Conservation (phyloP, 2,113 vertebrate genomes). For the Mesoclemmys tuberculata region DNA sequence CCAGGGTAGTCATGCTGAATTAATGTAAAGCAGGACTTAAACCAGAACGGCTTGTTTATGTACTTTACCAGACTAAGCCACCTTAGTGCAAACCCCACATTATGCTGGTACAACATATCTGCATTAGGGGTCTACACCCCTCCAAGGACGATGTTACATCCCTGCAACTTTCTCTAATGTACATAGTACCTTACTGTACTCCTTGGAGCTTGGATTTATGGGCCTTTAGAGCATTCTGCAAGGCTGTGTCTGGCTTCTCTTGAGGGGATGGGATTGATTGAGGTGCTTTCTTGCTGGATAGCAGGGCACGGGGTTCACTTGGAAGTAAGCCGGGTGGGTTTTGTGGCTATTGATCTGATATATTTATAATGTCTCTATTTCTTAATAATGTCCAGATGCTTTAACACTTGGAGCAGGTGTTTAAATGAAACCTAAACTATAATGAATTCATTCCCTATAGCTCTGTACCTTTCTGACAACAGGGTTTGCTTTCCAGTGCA, state of each 20-base stretch:
- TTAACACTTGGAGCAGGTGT: too few species aligned
- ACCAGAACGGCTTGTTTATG: neutral
- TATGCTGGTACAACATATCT: neutral
- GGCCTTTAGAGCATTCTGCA: neutral
- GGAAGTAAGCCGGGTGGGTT: too few species aligned
- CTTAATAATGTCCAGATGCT: too few species aligned
- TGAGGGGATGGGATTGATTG: neutral
- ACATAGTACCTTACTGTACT: neutral
- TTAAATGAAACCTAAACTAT: too few species aligned
- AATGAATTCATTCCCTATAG: too few species aligned
- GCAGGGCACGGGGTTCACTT: too few species aligned
- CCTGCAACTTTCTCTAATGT: neutral
- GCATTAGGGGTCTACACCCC: neutral
- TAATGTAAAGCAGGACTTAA: neutral
- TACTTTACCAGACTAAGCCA: too few species aligned
- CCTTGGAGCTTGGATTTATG: neutral
- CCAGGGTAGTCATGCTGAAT: neutral
- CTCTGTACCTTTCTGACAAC: too few species aligned
- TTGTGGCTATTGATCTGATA: too few species aligned
- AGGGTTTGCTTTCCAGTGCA: too few species aligned
- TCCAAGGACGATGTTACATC: neutral
- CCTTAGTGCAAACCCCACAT: too few species aligned
- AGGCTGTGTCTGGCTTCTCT: neutral
- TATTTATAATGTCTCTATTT: too few species aligned
- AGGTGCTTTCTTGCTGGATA: neutral